These are phyloP conservation scores for Ypsolopha scabrella DNA, from an alignment of 2,888 invertebrate genomes.

Conservation along the genomic window DNA sequence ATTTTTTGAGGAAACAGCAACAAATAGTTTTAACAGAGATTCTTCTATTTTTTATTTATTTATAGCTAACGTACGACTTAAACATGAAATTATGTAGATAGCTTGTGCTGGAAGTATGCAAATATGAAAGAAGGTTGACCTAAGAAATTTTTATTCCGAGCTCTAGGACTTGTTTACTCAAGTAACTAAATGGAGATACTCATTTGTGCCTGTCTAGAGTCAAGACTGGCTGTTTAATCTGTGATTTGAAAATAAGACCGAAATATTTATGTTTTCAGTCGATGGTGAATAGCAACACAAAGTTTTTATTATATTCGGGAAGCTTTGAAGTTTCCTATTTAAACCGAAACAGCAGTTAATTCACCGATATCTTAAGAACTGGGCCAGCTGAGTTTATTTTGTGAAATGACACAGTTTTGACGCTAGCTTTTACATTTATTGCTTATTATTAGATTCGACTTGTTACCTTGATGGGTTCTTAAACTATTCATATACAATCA, in stretches of 20 bases:
- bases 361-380: conserved; percentile 37
- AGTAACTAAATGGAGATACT: no score
- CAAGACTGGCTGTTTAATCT: not conserved
- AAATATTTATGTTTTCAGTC: not conserved
- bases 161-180: no score
- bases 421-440: not conserved
- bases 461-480: not conserved
- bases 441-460: not conserved
- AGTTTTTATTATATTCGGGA: not conserved
- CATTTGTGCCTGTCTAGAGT: not conserved
- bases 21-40: no score
- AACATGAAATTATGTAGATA: no score
- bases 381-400: conserved; percentile 41
- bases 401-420: conserved; percentile 37
- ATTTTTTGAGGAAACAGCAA: no score
- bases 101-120: no score
- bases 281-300: no score
- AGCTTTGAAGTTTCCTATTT: conserved; percentile 35
- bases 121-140: no score
- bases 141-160: no score
- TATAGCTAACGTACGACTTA: no score
- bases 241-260: not conserved
- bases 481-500: not conserved
- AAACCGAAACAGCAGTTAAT: conserved; percentile 19
- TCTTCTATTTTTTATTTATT: no score